Evolutionary conservation across 1,140 invertebrate species (phyloP), one percentile per base, ranked within the genome.

Genomic region (Rhynchophorus ferrugineus): DNA sequence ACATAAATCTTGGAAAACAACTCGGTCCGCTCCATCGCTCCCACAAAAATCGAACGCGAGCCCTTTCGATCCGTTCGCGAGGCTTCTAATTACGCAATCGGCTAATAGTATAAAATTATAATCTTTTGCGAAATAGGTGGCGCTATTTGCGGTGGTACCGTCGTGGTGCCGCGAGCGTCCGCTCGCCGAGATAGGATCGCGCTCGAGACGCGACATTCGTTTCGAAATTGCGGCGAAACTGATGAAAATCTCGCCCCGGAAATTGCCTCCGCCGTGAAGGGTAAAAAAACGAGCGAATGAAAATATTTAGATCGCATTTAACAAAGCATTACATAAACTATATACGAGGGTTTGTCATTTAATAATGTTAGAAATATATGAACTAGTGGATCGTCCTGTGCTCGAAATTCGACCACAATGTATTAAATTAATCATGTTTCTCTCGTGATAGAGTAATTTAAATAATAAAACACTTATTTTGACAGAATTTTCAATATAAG

Each of bases 41-140:
- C 24, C 5, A 29, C 24, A 29, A n/a, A n/a, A n/a, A n/a, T n/a
- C n/a, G n/a, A n/a, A n/a, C n/a, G 24, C 24, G 24, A 5, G 11
- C 24, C 24, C 24, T 29, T 6, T 29, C 24, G 24, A 11, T 6
- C 11, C 24, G 24, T 29, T 29, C 24, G 24, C 47, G n/a, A 49
- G 35, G 41, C 49, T 51, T 51, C 49, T 44, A 51, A 51, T 51
- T 51, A 43, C 43, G 49, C 49, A 44, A 51, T 51, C 39, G 19
- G 11, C 49, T 44, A 51, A 51, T 44, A 44, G 43, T 44, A 44
- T 22, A 51, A 51, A 51, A 51, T 51, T 51, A 51, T 44, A 51
- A 51, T 51, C 39, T 51, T 51, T 51, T 44, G 41, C 48, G 42
- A 49, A 41, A 49, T 43, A 43, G 48, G 29, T 49, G 48, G 48